These are phyloP conservation scores for Melanotaenia trifasciata DNA, from an alignment of 2,797 vertebrate species.

Conservation along the genomic window DNA sequence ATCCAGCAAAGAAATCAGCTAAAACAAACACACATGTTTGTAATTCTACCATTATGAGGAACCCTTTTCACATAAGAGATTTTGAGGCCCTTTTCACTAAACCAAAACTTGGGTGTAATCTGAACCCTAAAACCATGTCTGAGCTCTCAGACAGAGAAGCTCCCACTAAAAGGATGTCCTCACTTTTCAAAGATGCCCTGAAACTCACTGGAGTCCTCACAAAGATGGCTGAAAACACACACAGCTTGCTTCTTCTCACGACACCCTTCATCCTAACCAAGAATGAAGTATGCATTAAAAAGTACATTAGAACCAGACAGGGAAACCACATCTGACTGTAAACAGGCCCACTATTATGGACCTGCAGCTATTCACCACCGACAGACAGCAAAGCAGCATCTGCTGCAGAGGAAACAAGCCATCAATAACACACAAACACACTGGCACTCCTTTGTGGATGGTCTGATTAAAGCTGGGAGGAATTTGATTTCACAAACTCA, in stretches of 20 bases:
- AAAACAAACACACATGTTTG: conserved; percentile 16
- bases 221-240: not conserved
- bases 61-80: not conserved
- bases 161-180: not conserved
- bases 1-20: conserved; percentile 42
- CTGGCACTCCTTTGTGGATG: conserved; percentile 18
- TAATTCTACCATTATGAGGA: conserved; percentile 15
- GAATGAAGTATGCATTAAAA: conserved; percentile 64
- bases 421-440: conserved; percentile 3
- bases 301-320: conserved; percentile 79
- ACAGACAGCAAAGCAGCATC: conserved; percentile 62
- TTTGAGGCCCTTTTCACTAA: not conserved
- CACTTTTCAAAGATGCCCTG: conserved; percentile 4
- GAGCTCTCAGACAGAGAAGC: not conserved
- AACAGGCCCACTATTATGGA: conserved; percentile 71
- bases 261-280: conserved; percentile 52
- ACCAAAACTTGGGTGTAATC: not conserved
- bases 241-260: conserved; percentile 45
- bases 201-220: conserved; percentile 2
- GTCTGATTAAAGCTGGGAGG: conserved; percentile 40
- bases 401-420: conserved; percentile 52
- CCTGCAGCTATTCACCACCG: conserved; percentile 68
- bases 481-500: conserved; percentile 31
- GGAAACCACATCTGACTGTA: conserved; percentile 67
- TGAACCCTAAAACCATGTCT: not conserved